phyloP scores from a whole-genome alignment of 2,797 vertebrate species.

The Gobio occitaniae region DNA sequence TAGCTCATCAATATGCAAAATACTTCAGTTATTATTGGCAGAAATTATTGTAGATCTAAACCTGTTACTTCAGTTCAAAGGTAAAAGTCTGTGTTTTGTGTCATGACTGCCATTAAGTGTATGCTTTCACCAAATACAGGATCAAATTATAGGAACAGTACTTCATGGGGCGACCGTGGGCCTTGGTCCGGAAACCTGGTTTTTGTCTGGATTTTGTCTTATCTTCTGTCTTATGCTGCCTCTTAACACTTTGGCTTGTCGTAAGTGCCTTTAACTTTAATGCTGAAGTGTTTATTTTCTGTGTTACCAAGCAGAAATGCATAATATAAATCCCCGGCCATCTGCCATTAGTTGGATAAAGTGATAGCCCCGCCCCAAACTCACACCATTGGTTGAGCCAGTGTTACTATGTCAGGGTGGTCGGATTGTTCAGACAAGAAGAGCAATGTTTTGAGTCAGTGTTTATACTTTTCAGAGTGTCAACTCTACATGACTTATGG shows the following conservation, averaged over 20 bases:
- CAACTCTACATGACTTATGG: background rate
- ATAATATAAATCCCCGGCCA: background rate
- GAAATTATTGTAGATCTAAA: background rate
- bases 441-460: background rate
- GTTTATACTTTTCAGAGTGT: background rate
- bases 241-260: background rate
- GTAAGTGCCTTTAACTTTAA: background rate
- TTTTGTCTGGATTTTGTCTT: background rate
- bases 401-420: slow-evolving; percentile 5
- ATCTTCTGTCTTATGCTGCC: background rate
- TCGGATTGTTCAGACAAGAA: background rate
- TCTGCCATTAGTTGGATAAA: background rate
- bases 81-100: background rate
- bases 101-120: background rate
- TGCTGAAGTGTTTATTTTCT: background rate
- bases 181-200: background rate
- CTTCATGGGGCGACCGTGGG: background rate
- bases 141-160: background rate
- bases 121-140: background rate
- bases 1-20: background rate
- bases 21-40: background rate
- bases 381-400: background rate
- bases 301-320: background rate
- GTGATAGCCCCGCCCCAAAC: background rate
- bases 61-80: slow-evolving; percentile 2